Evolutionary conservation across 2,113 vertebrate species (phyloP).

Genomic region (Scortum barcoo): DNA sequence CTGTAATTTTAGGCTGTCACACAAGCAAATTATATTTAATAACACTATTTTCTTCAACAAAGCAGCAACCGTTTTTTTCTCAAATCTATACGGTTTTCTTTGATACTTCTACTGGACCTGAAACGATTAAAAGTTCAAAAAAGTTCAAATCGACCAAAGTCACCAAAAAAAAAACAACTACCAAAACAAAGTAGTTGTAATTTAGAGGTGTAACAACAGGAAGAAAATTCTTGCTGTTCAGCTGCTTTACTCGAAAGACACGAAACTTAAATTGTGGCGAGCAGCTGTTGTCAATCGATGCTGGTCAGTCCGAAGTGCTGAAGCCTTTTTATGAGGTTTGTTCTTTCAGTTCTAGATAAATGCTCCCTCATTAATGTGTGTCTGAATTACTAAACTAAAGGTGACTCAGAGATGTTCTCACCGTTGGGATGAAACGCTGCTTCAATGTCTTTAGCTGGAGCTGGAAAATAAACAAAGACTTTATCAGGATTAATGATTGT

Average conservation of each 20-base stretch:
- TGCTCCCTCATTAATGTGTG: background rate
- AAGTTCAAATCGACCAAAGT: too few relatives aligned
- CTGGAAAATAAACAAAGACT: constrained; percentile 64
- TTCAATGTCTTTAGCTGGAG: constrained; percentile 86
- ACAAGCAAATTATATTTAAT: background rate
- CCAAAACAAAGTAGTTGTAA: too few relatives aligned
- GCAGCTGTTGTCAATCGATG: too few relatives aligned
- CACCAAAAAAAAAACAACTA: too few relatives aligned
- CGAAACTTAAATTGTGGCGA: too few relatives aligned
- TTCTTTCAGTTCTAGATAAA: too few relatives aligned
- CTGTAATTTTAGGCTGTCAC: background rate
- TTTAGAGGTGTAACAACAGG: too few relatives aligned
- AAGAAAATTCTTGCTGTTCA: too few relatives aligned
- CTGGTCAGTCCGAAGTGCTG: too few relatives aligned
- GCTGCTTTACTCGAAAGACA: too few relatives aligned
- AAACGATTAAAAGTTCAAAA: too few relatives aligned
- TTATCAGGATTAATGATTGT: background rate
- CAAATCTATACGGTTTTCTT: background rate
- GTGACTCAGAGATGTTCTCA: constrained; percentile 39
- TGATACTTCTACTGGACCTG: background rate
- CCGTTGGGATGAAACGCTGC: constrained; percentile 73
- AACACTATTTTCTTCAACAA: background rate
- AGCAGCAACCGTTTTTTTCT: background rate
- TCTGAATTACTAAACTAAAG: background rate
- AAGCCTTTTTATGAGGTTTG: too few relatives aligned